These are phyloP conservation scores for Lasius fuliginosus DNA, from an alignment of 2,888 invertebrate species.

Conservation along the genomic window DNA sequence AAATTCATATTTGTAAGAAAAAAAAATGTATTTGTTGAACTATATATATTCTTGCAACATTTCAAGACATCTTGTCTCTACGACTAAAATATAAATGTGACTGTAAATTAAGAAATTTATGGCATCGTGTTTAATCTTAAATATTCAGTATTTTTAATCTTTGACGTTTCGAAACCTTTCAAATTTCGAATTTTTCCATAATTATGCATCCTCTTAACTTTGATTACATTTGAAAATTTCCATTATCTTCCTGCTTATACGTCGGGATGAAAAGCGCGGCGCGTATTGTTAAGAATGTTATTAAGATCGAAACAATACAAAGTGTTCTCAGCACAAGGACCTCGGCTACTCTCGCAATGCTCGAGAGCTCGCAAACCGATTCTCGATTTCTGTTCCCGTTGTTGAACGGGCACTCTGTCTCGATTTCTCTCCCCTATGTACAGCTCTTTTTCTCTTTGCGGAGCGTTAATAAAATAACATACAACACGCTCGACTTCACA, in stretches of 20 bases:
- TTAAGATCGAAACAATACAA: slow-evolving; percentile 62
- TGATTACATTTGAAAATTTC: not conserved
- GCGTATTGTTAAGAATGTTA: slow-evolving; percentile 57
- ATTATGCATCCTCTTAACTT: not conserved
- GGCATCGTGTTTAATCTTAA: too few species aligned
- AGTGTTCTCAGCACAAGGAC: slow-evolving; percentile 57
- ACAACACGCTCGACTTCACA: slow-evolving; percentile 68
- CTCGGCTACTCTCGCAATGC: slow-evolving; percentile 66
- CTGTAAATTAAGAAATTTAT: not conserved
- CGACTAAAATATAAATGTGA: not conserved
- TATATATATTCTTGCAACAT: not conserved
- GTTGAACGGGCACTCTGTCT: slow-evolving; percentile 64
- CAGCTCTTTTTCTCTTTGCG: slow-evolving; percentile 1
- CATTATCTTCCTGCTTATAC: slow-evolving; percentile 28
- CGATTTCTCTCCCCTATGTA: slow-evolving; percentile 36
- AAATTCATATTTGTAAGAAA: not conserved
- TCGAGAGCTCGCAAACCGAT: slow-evolving; percentile 67
- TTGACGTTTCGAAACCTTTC: not conserved
- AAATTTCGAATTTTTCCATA: not conserved
- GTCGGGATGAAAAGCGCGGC: slow-evolving; percentile 21
- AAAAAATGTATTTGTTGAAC: not conserved
- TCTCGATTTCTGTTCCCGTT: slow-evolving; percentile 71
- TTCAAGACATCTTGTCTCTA: not conserved
- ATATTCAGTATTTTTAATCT: not conserved
- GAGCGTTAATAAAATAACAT: slow-evolving; percentile 70